Evolutionary conservation across 2,888 invertebrate genomes (phyloP).

Genomic region (Pasiphila rectangulata): DNA sequence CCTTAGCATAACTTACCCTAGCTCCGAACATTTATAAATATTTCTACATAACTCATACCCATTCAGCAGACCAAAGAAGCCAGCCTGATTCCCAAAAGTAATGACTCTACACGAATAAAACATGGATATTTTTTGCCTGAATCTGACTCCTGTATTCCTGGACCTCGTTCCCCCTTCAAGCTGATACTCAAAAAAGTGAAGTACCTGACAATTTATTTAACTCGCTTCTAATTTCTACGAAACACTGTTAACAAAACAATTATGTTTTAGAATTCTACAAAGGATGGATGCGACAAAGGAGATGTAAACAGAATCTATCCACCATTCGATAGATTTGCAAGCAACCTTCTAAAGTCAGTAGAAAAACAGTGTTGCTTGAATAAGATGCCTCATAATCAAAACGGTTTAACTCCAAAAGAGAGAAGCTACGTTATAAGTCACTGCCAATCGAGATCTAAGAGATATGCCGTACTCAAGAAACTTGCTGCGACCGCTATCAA

Average conservation of each 20-base stretch:
- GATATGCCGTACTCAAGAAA: slow-evolving; percentile 60
- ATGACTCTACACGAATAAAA: not conserved
- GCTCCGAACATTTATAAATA: too few relatives aligned
- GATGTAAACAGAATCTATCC: slow-evolving; percentile 40
- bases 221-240: too few relatives aligned
- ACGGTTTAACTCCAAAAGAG: slow-evolving; percentile 62
- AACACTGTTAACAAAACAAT: too few relatives aligned
- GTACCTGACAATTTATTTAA: too few relatives aligned
- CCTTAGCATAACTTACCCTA: too few relatives aligned
- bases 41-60: too few relatives aligned
- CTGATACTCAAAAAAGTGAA: not conserved
- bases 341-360: slow-evolving; percentile 22
- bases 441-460: slow-evolving; percentile 51
- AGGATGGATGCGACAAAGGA: slow-evolving; percentile 37
- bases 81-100: slow-evolving; percentile 9
- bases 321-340: slow-evolving; percentile 43
- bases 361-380: slow-evolving; percentile 16
- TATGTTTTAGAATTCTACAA: slow-evolving; percentile 14
- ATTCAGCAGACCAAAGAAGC: slow-evolving; percentile 13
- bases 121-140: not conserved
- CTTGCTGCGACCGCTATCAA: slow-evolving; percentile 72
- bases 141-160: slow-evolving; percentile 2
- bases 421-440: slow-evolving; percentile 58
- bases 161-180: slow-evolving; percentile 11
- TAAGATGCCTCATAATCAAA: slow-evolving; percentile 28